phyloP scores from a whole-genome alignment of 2,888 invertebrate genomes.

The Trilocha varians region DNA sequence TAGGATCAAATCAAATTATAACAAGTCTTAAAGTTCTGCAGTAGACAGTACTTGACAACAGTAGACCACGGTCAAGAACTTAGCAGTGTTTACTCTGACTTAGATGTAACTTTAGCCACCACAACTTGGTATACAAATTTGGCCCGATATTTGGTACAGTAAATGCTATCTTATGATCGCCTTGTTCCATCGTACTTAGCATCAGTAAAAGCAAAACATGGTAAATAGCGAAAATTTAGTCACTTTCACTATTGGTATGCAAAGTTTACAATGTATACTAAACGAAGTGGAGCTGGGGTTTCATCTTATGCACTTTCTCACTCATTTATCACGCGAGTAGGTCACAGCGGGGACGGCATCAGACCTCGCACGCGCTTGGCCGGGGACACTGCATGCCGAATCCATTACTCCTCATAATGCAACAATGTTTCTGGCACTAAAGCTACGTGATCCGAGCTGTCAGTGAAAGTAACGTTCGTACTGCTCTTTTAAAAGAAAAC shows the following conservation, averaged over 20 bases:
- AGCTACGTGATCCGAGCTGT: slow-evolving; percentile 38
- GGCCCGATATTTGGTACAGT: too few species aligned
- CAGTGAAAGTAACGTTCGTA: slow-evolving; percentile 52
- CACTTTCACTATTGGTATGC: neutral
- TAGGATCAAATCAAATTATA: too few species aligned
- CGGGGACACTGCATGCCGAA: slow-evolving; percentile 33
- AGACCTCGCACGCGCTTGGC: slow-evolving; percentile 22
- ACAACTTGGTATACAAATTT: too few species aligned
- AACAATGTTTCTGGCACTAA: slow-evolving; percentile 33
- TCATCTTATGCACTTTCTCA: slow-evolving; percentile 43
- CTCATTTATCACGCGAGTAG: slow-evolving; percentile 57
- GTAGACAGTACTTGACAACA: too few species aligned
- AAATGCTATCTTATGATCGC: too few species aligned
- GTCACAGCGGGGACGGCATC: slow-evolving; percentile 39
- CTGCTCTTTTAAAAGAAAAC: slow-evolving; percentile 35
- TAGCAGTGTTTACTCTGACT: too few species aligned
- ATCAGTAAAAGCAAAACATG: neutral
- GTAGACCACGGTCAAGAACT: too few species aligned
- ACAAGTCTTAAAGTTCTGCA: too few species aligned
- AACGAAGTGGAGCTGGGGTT: neutral
- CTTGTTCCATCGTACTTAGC: too few species aligned
- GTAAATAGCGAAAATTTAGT: too few species aligned
- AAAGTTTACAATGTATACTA: neutral
- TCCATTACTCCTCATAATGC: slow-evolving; percentile 44
- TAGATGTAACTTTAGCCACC: too few species aligned